Percentiles rank a stretch among this genome's conserved stretches.
Conservation (phyloP, 2,888 invertebrate species). For the Cheilosia vernalis region DNA sequence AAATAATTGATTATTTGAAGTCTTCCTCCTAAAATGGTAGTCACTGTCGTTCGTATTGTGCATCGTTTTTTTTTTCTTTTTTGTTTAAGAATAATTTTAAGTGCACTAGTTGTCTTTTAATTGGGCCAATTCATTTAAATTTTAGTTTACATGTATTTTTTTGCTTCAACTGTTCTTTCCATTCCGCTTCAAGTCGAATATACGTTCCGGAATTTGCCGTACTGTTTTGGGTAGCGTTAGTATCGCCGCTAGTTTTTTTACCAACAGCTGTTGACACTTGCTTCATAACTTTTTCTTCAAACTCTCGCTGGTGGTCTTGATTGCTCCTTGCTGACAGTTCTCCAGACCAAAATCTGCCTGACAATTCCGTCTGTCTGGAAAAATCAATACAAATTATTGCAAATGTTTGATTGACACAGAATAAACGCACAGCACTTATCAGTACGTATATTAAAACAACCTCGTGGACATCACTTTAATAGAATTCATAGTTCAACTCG, state of each 20-base stretch:
- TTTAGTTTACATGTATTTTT: slow-evolving; percentile 76
- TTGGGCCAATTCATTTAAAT: slow-evolving; percentile 47
- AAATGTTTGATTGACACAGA: too few species aligned
- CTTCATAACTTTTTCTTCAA: slow-evolving; percentile 90
- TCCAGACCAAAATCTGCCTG: slow-evolving; percentile 89
- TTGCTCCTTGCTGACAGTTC: slow-evolving; percentile 92
- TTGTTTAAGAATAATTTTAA: too few species aligned
- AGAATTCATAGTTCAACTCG: too few species aligned
- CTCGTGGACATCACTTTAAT: too few species aligned
- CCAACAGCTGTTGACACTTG: slow-evolving; percentile 81
- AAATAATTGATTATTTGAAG: slow-evolving; percentile 45
- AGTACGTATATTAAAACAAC: too few species aligned
- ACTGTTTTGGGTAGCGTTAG: slow-evolving; percentile 76
- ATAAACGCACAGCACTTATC: too few species aligned
- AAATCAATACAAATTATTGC: not conserved
- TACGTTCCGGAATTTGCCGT: slow-evolving; percentile 87
- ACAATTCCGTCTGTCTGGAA: slow-evolving; percentile 79
- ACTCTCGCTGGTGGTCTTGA: slow-evolving; percentile 93
- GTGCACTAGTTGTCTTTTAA: not conserved
- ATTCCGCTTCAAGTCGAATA: slow-evolving; percentile 89
- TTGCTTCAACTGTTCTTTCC: slow-evolving; percentile 86
- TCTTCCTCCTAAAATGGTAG: slow-evolving; percentile 19
- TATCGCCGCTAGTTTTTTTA: slow-evolving; percentile 81
- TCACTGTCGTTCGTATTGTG: not conserved
- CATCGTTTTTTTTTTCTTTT: too few species aligned